Conservation (phyloP, 2,797 vertebrate genomes). For the Acanthis flammea region DNA sequence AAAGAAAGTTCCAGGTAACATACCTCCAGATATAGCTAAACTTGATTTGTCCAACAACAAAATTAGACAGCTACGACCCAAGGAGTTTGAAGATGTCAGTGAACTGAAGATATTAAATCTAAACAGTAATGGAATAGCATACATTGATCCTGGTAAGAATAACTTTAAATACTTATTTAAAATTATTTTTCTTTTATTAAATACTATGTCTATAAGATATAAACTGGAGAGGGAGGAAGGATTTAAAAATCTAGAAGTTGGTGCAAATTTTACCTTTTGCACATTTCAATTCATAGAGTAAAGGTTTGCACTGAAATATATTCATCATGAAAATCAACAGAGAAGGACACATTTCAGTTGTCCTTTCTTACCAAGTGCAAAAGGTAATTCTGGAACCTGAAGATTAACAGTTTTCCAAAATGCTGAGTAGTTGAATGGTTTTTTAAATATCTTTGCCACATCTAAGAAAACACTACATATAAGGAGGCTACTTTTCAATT, state of each 20-base stretch:
- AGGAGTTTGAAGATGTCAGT: slow-evolving; percentile 88
- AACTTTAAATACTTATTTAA: neutral
- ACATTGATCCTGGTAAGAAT: slow-evolving; percentile 87
- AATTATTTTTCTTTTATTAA: neutral
- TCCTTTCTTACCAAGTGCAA: neutral
- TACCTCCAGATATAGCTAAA: slow-evolving; percentile 88
- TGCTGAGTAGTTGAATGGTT: neutral
- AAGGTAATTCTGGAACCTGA: neutral
- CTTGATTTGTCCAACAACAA: slow-evolving; percentile 91
- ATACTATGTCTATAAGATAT: neutral
- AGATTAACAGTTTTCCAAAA: neutral
- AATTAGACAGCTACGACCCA: slow-evolving; percentile 87
- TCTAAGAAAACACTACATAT: neutral
- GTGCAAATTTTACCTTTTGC: neutral
- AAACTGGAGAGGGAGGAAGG: fast-evolving
- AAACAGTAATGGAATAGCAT: slow-evolving; percentile 86
- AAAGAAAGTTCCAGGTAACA: slow-evolving; percentile 85
- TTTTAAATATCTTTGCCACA: neutral
- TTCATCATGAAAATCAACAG: neutral
- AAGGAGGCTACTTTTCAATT: neutral
- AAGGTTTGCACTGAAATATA: neutral
- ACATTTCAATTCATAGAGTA: neutral
- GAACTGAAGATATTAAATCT: slow-evolving; percentile 93
- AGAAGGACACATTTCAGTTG: neutral
- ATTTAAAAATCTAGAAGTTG: neutral